Evolutionary conservation across 2,113 vertebrate species (phyloP), one percentile per base, ranked within the genome.

Genomic region (Ptilonorhynchus violaceus): DNA sequence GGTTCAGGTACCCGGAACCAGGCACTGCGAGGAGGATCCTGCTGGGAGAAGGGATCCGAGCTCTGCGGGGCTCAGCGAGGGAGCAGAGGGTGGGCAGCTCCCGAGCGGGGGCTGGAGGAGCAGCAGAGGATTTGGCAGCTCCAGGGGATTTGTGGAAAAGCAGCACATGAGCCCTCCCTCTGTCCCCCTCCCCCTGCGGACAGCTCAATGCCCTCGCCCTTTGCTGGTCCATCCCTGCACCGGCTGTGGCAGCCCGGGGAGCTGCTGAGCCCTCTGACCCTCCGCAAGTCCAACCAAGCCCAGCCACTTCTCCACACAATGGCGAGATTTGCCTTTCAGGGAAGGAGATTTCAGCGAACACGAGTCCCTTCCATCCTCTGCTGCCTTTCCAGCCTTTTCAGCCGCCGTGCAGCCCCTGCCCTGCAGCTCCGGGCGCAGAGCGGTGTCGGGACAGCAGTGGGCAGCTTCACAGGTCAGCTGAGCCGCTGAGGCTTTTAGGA

Each of bases 171-270:
- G 31, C 76, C 52, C 35, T 55, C 21, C 10, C 66, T 39, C 23
- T 37, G 49, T n/a, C n/a, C n/a, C n/a, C n/a, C n/a, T n/a, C 12
- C 6, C 41, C 22, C 56, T n/a, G 50, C 33, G 0, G 0, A 11
- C 6, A 75, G 75, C 66, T 67, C 50, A 6, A 4, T 14, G 13
- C 9, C 13, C 62, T 76, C 33, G 7, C 3, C 2, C 22, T 13
- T 47, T 58, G 87, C 46, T 37, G 33, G 28, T 47, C 58, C 11
- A 4, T 10, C 42, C 13, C 42, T 42, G 42, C 42, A 42, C 42
- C 49, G 11, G 0, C 15, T 21, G 6, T 16, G 44, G 9, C 77
- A 53, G 63, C 4, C 58, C 15, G 68, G 35, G 39, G 9, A 42
- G 17, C 47, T 10, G 14, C 39, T 18, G 70, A 56, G 58, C 25